Evolutionary conservation across 1,140 invertebrate species (phyloP).

Genomic region (Pachypeltis micranthus): DNA sequence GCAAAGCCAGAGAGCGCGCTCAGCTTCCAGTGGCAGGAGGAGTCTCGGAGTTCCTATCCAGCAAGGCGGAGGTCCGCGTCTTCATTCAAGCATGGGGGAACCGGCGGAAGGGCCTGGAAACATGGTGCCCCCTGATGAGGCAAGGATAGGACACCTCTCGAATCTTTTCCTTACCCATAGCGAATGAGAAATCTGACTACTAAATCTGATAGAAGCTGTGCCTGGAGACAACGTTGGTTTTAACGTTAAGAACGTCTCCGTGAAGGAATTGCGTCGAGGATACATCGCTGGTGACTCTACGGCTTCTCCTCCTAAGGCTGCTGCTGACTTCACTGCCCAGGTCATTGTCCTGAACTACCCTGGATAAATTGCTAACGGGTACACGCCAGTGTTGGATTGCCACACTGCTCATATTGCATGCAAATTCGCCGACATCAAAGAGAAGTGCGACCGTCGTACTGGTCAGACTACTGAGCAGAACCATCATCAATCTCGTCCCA

Average conservation of each 20-base stretch:
- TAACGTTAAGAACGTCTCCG: conserved; percentile 98
- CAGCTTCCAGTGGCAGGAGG: no score
- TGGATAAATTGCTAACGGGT: conserved; percentile 92
- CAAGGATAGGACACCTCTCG: no score
- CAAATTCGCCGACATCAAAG: conserved; percentile 95
- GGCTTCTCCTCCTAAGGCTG: conserved; percentile 84
- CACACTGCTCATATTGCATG: conserved; percentile 98
- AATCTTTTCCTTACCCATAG: no score
- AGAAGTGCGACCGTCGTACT: conserved; percentile 95
- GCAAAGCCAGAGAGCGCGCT: no score
- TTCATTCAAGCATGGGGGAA: no score
- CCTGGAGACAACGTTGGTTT: conserved; percentile 99
- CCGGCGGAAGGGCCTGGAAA: no score
- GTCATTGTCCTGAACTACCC: conserved; percentile 97
- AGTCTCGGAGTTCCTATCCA: no score
- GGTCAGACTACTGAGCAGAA: conserved; percentile 64
- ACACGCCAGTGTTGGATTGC: conserved; percentile 95
- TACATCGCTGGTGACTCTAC: conserved; percentile 96
- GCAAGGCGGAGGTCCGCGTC: no score
- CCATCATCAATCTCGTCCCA: conserved; percentile 80
- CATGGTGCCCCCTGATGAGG: no score
- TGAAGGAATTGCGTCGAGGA: conserved; percentile 93
- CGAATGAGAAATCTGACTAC: no score
- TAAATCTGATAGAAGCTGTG: conserved; percentile 85
- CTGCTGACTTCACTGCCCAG: conserved; percentile 87